Base-by-base conservation (phyloP, 2,113 vertebrate genomes). In the Porphyrio hochstetteri region DNA sequence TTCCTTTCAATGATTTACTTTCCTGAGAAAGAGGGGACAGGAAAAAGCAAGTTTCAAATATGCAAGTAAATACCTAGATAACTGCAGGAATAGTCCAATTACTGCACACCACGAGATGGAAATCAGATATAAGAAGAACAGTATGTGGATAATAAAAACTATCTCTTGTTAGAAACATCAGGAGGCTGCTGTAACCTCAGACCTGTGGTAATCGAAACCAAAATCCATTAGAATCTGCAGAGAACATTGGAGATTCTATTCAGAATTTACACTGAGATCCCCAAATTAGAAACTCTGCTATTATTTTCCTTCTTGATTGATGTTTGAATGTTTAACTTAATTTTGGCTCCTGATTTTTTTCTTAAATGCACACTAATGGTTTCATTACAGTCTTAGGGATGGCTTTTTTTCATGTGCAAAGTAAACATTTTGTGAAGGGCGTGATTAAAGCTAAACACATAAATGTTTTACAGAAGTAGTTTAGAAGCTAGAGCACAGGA, bases 391-490 rank as follows among this genome's bases (percentile, higher is more conserved):
- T 79, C 80, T 80, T 95, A 82, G 89, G 91, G 92, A 89, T 85
- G 92, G 86, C 67, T 94, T 89, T 92, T 81, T 93, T 80, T 93
- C 90, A 84, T 15, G 50, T 29, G 86, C 88, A 94, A 86, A 96
- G 65, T 90, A 95, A 97, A 93, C 82, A 88, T 57, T 64, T 16
- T 78, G 61, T 1, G 2, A 76, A 63, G 74, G 61, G 23, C 36
- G 33, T 0, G 3, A 92, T 86, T 91, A 82, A 80, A 88, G 67
- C 50, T 90, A 76, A 72, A 69, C 50, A 91, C 81, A 81, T 91
- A 93, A 94, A 92, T 84, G 84, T 92, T 95, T 93, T 74, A 93
- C 92, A 93, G 88, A 95, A 65, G 82, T 31, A 52, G 65, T 53
- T 93, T 48, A 92, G 90, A 86, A 90, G 31, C 57, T 64, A 69